Evolutionary conservation across 2,797 vertebrate genomes (phyloP).

Genomic region (Uromys caudimaculatus): DNA sequence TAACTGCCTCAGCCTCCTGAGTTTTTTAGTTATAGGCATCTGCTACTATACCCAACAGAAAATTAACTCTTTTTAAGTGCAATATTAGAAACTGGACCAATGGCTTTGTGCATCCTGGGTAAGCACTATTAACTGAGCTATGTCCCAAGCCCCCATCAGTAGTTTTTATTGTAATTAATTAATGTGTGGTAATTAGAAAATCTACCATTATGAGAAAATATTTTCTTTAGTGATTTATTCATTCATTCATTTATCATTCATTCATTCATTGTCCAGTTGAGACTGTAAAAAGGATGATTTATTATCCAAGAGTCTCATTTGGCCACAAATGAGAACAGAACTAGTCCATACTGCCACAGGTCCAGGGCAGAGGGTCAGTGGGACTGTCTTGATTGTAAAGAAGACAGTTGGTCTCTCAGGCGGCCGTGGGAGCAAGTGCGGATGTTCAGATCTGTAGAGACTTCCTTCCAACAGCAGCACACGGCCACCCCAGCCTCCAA

Average conservation of each 20-base stretch:
- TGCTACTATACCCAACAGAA: background rate
- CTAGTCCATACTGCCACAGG: background rate
- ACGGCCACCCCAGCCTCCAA: background rate
- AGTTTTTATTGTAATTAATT: conserved; percentile 49
- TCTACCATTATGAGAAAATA: background rate
- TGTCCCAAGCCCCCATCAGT: background rate
- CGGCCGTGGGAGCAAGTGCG: background rate
- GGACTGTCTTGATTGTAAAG: background rate
- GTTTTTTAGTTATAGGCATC: background rate
- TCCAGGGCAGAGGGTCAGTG: background rate
- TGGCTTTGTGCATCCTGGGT: background rate
- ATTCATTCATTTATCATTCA: background rate
- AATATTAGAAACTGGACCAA: background rate
- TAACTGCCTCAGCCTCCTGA: background rate
- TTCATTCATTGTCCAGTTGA: background rate
- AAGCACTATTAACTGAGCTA: background rate
- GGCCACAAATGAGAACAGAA: background rate
- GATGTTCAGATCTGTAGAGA: background rate
- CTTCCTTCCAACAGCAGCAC: background rate
- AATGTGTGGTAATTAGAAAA: conserved; percentile 29
- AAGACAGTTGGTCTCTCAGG: background rate
- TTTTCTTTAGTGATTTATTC: conserved; percentile 42
- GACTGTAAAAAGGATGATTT: background rate
- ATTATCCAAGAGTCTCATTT: background rate
- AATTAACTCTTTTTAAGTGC: conserved; percentile 23